Evolutionary conservation across 2,888 invertebrate genomes (phyloP), one percentile per base, ranked within the genome.

Genomic region (Gastrophysa polygoni): DNA sequence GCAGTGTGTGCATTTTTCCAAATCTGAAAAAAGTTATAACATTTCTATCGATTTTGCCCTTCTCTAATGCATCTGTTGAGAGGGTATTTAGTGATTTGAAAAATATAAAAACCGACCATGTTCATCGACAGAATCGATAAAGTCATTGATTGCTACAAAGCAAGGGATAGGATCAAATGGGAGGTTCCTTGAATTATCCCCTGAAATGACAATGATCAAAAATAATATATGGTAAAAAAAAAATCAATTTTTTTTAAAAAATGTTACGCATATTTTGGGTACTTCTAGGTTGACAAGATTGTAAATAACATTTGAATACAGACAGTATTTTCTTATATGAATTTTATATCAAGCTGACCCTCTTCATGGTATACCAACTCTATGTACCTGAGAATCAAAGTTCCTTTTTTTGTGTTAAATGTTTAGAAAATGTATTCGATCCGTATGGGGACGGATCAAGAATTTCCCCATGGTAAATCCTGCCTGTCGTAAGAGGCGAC

Each of bases 21-120:
- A 61, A 66, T 43, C 59, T 63, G 21, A 50, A 61, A 55, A 57
- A 24, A 10, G 51, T 58, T 10, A 58, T 58, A n/a, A 0, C 1
- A 0, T 11, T 51, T 29, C 44, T 58, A 29, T 29, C 51, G 11
- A 28, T 58, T 44, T 17, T 51, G 6, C 58, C 58, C 11, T 58
- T 51, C n/a, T 58, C 51, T 10, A 51, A 58, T 43, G 50, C 51
- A 5, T 50, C 51, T 5, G 51, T 58, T 7, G 32, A 51, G 20
- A 38, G 58, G 24, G 29, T 58, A 24, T 51, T 58, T 18, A 51
- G 51, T 28, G 29, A 24, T 38, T 44, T 54, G 8, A 51, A 49
- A 20, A 43, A 49, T 14, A 58, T 38, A 38, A 58, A 58, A 21
- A 58, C 1, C n/a, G 17, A 43, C 20, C 46, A 46, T 18, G 20